Evolutionary conservation across 1,140 invertebrate species (phyloP).

Genomic region (Bradysia coprophila): DNA sequence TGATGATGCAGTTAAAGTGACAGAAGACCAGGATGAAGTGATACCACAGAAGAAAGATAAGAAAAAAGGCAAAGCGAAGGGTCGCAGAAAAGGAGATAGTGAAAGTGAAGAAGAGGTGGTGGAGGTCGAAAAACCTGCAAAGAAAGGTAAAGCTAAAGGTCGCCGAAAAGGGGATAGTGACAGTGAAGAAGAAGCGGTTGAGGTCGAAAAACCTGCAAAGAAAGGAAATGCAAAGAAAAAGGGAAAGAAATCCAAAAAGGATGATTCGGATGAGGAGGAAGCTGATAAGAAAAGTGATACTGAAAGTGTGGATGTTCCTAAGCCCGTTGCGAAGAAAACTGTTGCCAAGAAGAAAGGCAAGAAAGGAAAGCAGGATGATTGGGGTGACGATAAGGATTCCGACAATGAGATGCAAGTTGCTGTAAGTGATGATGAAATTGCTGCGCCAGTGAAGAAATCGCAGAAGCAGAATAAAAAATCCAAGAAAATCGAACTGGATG

Average conservation of each 20-base stretch:
- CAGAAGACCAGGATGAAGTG: conserved; percentile 20
- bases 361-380: conserved; percentile 7
- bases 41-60: conserved; percentile 8
- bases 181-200: conserved; percentile 17
- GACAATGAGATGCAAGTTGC: conserved; percentile 9
- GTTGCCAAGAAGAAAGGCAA: conserved; percentile 11
- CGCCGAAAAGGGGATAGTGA: conserved; percentile 19
- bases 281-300: conserved; percentile 9
- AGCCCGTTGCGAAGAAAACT: neutral
- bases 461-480: conserved; percentile 11
- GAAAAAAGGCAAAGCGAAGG: conserved; percentile 9
- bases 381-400: conserved; percentile 7
- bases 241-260: conserved; percentile 7
- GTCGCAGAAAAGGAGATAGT: conserved; percentile 14
- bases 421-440: conserved; percentile 1
- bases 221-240: conserved; percentile 18
- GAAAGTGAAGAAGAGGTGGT: conserved; percentile 17
- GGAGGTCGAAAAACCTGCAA: conserved; percentile 8
- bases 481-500: conserved; percentile 22
- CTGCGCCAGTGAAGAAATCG: conserved; percentile 6
- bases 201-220: conserved; percentile 15
- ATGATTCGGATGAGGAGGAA: conserved; percentile 6
- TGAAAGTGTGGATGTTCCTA: conserved; percentile 2
- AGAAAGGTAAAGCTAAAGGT: conserved; percentile 9
- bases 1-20: conserved; percentile 22